These are phyloP conservation scores for Rhizomys pruinosus DNA, from an alignment of 2,113 vertebrate genomes.

Conservation along the genomic window DNA sequence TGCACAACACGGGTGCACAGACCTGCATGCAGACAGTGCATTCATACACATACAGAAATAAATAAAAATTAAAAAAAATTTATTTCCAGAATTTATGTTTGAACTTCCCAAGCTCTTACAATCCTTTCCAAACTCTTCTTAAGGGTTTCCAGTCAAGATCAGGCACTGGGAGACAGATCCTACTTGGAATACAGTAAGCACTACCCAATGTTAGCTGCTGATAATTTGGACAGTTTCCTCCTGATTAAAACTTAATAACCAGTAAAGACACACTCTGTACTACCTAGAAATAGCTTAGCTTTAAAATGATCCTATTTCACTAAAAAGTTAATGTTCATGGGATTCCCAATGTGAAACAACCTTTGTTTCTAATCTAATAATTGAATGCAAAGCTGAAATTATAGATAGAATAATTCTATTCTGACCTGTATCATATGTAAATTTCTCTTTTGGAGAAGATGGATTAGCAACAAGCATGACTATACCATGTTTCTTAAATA, in stretches of 20 bases:
- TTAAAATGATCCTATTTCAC: background rate
- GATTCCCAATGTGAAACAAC: background rate
- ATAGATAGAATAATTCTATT: background rate
- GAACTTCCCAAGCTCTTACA: background rate
- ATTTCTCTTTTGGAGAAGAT: conserved; percentile 41
- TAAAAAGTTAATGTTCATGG: background rate
- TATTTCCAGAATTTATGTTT: conserved; percentile 17
- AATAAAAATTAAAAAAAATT: no score
- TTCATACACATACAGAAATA: no score
- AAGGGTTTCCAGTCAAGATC: background rate
- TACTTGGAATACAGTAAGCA: background rate
- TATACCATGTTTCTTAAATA: background rate
- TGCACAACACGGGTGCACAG: no score
- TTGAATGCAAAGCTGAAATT: background rate
- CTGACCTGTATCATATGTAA: background rate
- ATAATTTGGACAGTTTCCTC: background rate
- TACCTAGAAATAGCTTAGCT: background rate
- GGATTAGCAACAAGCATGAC: background rate
- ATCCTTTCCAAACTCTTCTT: background rate
- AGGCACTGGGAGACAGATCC: background rate
- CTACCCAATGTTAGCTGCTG: background rate
- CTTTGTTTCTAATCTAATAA: background rate
- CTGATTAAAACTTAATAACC: background rate
- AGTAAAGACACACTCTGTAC: background rate
- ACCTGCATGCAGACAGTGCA: no score